Evolutionary conservation across 1,140 invertebrate species (phyloP).

Genomic region (Doryteuthis pealeii): DNA sequence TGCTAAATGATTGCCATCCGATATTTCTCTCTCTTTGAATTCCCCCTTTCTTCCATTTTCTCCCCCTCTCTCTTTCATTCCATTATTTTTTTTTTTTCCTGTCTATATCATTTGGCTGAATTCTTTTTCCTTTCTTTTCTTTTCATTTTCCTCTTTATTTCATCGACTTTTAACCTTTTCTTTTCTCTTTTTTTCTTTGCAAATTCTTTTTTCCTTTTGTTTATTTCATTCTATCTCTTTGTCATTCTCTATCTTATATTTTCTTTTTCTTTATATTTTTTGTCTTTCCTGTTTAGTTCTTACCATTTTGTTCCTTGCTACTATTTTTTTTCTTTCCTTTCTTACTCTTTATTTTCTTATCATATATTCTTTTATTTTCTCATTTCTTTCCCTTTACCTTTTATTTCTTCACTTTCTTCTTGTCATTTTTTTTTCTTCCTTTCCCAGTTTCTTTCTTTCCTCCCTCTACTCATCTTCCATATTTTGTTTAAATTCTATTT

Average conservation of each 20-base stretch:
- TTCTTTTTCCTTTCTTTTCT: background rate
- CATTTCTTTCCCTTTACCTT: too few relatives aligned
- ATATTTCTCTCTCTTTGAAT: background rate
- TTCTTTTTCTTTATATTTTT: background rate
- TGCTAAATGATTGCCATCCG: background rate
- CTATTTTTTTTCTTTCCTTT: too few relatives aligned
- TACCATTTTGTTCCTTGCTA: too few relatives aligned
- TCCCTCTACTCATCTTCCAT: too few relatives aligned
- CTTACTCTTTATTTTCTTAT: too few relatives aligned
- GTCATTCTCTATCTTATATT: background rate
- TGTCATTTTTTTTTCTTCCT: too few relatives aligned
- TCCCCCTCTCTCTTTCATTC: background rate
- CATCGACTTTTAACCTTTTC: background rate
- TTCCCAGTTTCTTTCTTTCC: too few relatives aligned
- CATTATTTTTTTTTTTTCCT: background rate
- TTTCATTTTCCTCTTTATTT: background rate
- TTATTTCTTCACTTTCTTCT: too few relatives aligned
- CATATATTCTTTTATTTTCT: too few relatives aligned
- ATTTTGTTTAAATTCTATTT: too few relatives aligned
- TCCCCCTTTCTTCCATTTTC: background rate
- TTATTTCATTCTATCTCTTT: background rate
- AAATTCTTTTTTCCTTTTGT: background rate
- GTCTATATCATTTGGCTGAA: background rate
- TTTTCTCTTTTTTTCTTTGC: background rate
- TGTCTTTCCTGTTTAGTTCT: background rate